These are phyloP conservation scores for Ageneiosus marmoratus DNA, from an alignment of 2,113 vertebrate genomes.

Conservation along the genomic window DNA sequence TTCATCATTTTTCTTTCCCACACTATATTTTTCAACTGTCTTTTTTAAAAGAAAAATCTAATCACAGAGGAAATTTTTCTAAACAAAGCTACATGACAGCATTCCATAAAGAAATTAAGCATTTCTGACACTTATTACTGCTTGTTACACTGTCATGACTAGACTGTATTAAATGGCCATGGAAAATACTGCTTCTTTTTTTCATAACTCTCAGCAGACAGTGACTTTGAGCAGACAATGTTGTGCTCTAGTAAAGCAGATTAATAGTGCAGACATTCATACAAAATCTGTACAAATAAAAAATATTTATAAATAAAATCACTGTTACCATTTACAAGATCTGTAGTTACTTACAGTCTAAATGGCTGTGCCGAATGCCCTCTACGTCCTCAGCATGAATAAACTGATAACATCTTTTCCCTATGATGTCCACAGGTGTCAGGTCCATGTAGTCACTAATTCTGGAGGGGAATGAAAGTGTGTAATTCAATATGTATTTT, in stretches of 20 bases:
- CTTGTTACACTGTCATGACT: constrained; percentile 20
- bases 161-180: constrained; percentile 37
- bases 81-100: not conserved
- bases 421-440: constrained; percentile 92
- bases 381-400: constrained; percentile 98
- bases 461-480: constrained; percentile 67
- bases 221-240: constrained; percentile 35
- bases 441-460: constrained; percentile 99
- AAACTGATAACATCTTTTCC: constrained; percentile 97
- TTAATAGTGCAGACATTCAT: constrained; percentile 30
- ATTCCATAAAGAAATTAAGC: not conserved
- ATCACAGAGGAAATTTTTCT: not conserved
- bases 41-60: not conserved
- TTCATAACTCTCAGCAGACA: constrained; percentile 12
- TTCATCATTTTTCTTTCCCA: not conserved
- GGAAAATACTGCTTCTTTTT: constrained; percentile 33
- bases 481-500: not conserved
- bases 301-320: not conserved
- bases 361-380: constrained; percentile 92
- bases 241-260: constrained; percentile 40
- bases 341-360: constrained; percentile 88
- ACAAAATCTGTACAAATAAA: constrained; percentile 14
- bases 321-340: not conserved
- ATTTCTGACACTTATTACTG: not conserved
- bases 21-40: not conserved